These are phyloP conservation scores for Cotesia chilonis DNA, from an alignment of 1,140 invertebrate genomes.

Conservation along the genomic window DNA sequence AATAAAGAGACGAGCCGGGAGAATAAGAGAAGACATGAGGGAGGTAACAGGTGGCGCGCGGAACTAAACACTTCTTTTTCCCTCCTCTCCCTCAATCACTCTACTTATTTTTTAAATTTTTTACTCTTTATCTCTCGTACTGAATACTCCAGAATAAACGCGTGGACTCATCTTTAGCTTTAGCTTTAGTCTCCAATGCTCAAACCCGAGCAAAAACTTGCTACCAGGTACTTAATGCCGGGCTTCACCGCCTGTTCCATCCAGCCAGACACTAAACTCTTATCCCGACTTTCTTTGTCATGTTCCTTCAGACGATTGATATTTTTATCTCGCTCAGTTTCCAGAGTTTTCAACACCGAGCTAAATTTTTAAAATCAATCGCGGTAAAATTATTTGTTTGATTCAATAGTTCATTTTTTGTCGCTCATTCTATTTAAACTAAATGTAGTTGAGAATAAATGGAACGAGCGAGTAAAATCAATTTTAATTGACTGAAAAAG, in stretches of 20 bases:
- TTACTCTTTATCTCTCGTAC: too few relatives aligned
- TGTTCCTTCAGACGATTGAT: too few relatives aligned
- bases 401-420: neutral
- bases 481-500: constrained; percentile 38
- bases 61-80: constrained; percentile 56
- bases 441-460: constrained; percentile 8
- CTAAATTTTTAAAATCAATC: too few relatives aligned
- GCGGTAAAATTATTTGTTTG: too few relatives aligned
- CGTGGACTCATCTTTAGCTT: too few relatives aligned
- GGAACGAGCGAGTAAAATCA: constrained; percentile 26
- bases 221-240: too few relatives aligned
- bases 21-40: constrained; percentile 44
- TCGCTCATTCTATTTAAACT: neutral
- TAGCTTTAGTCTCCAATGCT: too few relatives aligned
- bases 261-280: too few relatives aligned
- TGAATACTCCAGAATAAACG: too few relatives aligned
- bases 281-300: neutral
- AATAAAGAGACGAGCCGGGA: constrained; percentile 30
- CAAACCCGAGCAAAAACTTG: too few relatives aligned
- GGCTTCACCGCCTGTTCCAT: neutral
- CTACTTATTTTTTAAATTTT: neutral
- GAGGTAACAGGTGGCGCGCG: constrained; percentile 62
- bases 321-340: too few relatives aligned
- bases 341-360: too few relatives aligned
- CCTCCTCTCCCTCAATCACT: constrained; percentile 27